phyloP scores from a whole-genome alignment of 2,888 invertebrate genomes.

The Eugnorisma glareosa region DNA sequence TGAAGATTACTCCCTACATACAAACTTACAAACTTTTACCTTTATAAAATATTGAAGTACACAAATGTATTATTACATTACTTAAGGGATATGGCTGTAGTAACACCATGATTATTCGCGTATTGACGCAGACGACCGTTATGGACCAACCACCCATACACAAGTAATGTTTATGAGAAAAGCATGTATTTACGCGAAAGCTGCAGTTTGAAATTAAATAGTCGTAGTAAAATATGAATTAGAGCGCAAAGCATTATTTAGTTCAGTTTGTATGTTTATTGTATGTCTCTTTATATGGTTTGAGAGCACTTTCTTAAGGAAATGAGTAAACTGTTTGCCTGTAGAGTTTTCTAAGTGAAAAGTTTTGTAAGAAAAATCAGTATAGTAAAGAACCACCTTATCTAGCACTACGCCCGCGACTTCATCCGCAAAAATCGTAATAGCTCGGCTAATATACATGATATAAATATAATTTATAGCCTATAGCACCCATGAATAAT shows the following conservation, averaged over 20 bases:
- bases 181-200: conserved; percentile 28
- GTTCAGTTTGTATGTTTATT: conserved; percentile 11
- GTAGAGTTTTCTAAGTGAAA: background rate
- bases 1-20: too few relatives aligned
- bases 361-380: background rate
- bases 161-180: conserved; percentile 28
- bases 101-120: conserved; percentile 23
- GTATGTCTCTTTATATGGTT: background rate
- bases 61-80: too few relatives aligned
- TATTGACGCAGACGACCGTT: conserved; percentile 7
- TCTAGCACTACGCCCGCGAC: too few relatives aligned
- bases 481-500: too few relatives aligned
- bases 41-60: too few relatives aligned
- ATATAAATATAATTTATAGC: too few relatives aligned
- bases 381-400: background rate
- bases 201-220: conserved; percentile 21
- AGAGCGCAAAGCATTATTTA: conserved; percentile 10
- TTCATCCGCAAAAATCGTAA: too few relatives aligned
- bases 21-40: too few relatives aligned
- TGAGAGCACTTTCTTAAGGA: conserved; percentile 13
- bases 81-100: background rate
- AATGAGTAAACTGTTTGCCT: background rate
- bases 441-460: too few relatives aligned
- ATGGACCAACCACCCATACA: background rate
- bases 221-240: conserved; percentile 29